A percentile compares a stretch with the other conserved stretches of the same genome.
Conservation (phyloP, 2,888 invertebrate genomes). For the Cantharis flavilabris region DNA sequence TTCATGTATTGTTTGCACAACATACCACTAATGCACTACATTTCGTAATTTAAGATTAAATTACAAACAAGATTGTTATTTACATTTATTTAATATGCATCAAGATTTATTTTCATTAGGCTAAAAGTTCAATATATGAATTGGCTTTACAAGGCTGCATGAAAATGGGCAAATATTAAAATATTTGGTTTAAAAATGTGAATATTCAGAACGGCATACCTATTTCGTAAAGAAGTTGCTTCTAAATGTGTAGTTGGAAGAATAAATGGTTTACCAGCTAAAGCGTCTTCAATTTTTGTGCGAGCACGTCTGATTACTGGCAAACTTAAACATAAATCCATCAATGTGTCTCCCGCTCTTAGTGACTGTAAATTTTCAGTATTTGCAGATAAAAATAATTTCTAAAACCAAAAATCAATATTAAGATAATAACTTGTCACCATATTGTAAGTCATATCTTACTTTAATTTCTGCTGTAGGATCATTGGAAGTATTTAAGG, state of each 20-base stretch:
- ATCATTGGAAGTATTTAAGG: slow-evolving; percentile 50
- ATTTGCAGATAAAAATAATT: slow-evolving; percentile 78
- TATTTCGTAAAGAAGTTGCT: slow-evolving; percentile 72
- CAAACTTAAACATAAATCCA: slow-evolving; percentile 81
- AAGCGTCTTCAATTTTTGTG: slow-evolving; percentile 65
- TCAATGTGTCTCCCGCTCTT: slow-evolving; percentile 79
- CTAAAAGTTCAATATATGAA: no score
- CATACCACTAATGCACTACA: no score
- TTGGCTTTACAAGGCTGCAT: no score
- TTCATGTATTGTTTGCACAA: no score
- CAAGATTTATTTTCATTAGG: no score
- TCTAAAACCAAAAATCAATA: slow-evolving; percentile 58
- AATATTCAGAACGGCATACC: slow-evolving; percentile 48
- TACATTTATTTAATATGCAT: no score
- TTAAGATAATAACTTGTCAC: not conserved
- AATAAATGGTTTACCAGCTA: slow-evolving; percentile 68
- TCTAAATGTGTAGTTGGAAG: slow-evolving; percentile 72
- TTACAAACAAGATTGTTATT: no score
- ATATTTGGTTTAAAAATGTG: not conserved
- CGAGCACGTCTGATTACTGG: slow-evolving; percentile 69
- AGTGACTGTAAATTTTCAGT: slow-evolving; percentile 77
- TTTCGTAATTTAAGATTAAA: no score
- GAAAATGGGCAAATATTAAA: no score
- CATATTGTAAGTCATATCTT: slow-evolving; percentile 22
- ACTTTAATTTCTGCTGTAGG: slow-evolving; percentile 58